Evolutionary conservation across 35 echinoderm and acorn worm genomes (phyloP), one percentile per base, ranked within the genome.

Genomic region (Apostichopus japonicus): DNA sequence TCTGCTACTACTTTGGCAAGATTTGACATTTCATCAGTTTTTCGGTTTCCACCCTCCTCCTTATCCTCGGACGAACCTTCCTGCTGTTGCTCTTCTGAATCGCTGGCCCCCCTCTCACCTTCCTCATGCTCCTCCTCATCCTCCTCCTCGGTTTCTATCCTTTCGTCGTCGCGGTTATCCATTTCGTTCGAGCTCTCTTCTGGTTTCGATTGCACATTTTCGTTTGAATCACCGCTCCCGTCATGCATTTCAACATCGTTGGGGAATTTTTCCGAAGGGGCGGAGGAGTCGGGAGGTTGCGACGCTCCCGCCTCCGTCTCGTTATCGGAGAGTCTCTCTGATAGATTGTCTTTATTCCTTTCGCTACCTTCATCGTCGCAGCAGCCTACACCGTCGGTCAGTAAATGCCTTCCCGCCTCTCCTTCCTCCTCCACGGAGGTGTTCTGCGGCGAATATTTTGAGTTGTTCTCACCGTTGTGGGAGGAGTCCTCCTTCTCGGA

Each of bases 111-210:
- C 21, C 10, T n/a, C 57, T 25, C 21, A 80, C 54, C 78, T 53
- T 80, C 78, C 78, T 27, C 25, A 0, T 53, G 10, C 51, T 80
- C 52, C 0, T 17, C 81, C 14, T 58, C 54, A 1, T 53, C 61
- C 17, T 89, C 86, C 21, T n/a, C 63, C 22, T 44, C 8, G 4
- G 23, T 89, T 17, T 53, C 27, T 89, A 89, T 89, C 86, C 86
- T 89, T 14, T 89, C 86, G 63, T 89, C 86, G 59, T 89, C 86
- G 0, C 86, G 57, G 17, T 89, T 89, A 27, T 89, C 86, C 86
- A 89, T 89, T 10, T 89, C 86, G 23, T 67, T 63, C 0, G 61
- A 89, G 14, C 86, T 89, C 86, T 54, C 62, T 65, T 73, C 86
- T n/a, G 56, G 44, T 53, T 65, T 73, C 4, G 61, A 89, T 89